Evolutionary conservation across 2,888 invertebrate species (phyloP).

Genomic region (Harpalus rufipes): DNA sequence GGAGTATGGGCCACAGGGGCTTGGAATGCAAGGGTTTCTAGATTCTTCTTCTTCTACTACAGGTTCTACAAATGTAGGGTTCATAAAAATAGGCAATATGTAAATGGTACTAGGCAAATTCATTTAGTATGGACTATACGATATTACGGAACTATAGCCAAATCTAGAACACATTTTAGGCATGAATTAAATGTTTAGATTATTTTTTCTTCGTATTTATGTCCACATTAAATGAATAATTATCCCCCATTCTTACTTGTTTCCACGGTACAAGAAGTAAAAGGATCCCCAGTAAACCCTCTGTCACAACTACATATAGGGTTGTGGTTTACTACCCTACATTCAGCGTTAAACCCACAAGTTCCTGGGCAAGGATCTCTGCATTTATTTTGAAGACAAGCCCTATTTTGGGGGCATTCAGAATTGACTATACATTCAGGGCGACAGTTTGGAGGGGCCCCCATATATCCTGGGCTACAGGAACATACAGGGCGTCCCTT

Average conservation of each 20-base stretch:
- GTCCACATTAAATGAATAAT: no score
- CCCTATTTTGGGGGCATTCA: conserved; percentile 86
- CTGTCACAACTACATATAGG: conserved; percentile 87
- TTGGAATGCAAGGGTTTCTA: conserved; percentile 83
- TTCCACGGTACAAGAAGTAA: conserved; percentile 83
- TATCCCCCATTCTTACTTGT: conserved; percentile 79
- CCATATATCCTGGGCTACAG: conserved; percentile 85
- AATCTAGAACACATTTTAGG: no score
- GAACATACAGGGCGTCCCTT: conserved; percentile 88
- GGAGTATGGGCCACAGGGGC: conserved; percentile 89
- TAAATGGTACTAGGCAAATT: background rate
- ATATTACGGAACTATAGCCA: no score
- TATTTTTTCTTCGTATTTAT: no score
- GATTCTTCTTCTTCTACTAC: conserved; percentile 70
- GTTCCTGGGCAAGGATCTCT: conserved; percentile 87
- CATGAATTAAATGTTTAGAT: no score
- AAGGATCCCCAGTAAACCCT: conserved; percentile 87
- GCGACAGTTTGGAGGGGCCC: conserved; percentile 87
- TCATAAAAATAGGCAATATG: conserved; percentile 3
- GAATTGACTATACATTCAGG: conserved; percentile 89
- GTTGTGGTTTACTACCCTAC: conserved; percentile 89
- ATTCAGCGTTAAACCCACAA: conserved; percentile 88
- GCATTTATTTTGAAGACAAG: conserved; percentile 89
- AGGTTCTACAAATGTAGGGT: conserved; percentile 72
- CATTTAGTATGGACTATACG: no score